These are phyloP conservation scores for Patiria pectinifera DNA, from an alignment of 53 echinoderm and acorn worm species.

Conservation along the genomic window DNA sequence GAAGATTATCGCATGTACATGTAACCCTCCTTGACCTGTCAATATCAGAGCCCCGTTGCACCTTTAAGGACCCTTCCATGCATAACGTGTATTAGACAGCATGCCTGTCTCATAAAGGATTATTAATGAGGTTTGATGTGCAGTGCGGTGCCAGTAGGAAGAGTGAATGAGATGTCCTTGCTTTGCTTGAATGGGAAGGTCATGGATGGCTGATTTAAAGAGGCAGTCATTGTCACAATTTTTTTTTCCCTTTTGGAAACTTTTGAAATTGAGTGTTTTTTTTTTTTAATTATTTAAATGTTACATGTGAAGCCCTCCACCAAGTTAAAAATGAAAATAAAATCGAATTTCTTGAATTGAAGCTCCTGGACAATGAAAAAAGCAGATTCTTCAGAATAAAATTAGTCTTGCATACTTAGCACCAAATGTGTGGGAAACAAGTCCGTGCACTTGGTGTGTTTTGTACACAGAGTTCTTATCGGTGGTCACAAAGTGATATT, in stretches of 20 bases:
- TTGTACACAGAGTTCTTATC: no score
- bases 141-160: not conserved
- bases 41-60: not conserved
- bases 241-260: not conserved
- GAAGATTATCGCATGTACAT: not conserved
- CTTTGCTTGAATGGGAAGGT: not conserved
- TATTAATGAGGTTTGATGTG: not conserved
- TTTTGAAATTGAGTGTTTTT: no score
- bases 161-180: not conserved
- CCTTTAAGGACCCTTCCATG: not conserved
- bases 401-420: no score
- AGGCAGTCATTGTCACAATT: not conserved
- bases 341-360: no score
- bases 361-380: no score
- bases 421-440: no score
- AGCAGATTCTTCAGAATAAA: no score
- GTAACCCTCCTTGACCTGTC: not conserved
- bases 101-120: not conserved
- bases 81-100: not conserved
- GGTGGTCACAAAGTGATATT: no score
- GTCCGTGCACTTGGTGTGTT: no score
- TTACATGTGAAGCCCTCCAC: no score
- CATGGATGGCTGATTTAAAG: conserved; percentile 10
- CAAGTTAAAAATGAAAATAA: no score
- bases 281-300: no score